phyloP scores from a whole-genome alignment of 2,888 invertebrate species.

The Drosophila ochracea region DNA sequence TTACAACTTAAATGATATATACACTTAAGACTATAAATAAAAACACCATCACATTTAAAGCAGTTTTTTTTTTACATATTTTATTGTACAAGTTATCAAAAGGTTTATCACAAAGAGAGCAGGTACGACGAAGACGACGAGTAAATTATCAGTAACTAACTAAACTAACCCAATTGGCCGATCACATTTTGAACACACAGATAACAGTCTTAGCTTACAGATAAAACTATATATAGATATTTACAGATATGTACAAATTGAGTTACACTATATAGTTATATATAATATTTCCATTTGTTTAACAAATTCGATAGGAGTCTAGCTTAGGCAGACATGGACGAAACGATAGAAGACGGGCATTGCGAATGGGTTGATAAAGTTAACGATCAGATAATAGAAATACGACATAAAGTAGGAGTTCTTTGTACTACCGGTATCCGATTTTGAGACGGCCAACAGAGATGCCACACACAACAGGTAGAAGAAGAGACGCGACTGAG shows the following conservation, averaged over 20 bases:
- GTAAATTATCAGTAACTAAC: conserved; percentile 33
- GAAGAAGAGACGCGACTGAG: conserved; percentile 81
- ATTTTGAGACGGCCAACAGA: conserved; percentile 78
- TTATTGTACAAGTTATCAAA: conserved; percentile 55
- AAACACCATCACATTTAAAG: conserved; percentile 51
- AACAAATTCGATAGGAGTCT: conserved; percentile 26
- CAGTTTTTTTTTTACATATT: conserved; percentile 27
- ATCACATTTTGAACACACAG: conserved; percentile 54
- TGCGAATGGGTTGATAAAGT: conserved; percentile 83
- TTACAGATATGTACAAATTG: conserved; percentile 25
- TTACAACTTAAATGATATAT: background rate
- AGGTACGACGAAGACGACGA: conserved; percentile 30
- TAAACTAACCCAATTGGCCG: conserved; percentile 33
- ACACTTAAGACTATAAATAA: conserved; percentile 8
- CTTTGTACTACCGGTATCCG: conserved; percentile 83
- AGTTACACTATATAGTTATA: conserved; percentile 12
- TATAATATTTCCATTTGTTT: conserved; percentile 43
- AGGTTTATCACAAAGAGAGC: conserved; percentile 64
- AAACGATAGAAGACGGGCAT: conserved; percentile 82
- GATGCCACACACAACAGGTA: conserved; percentile 81
- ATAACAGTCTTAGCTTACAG: conserved; percentile 47
- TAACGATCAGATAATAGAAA: conserved; percentile 81
- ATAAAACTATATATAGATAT: conserved; percentile 1
- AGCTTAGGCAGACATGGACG: conserved; percentile 76
- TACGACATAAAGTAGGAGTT: conserved; percentile 81